phyloP scores from a whole-genome alignment of 2,113 vertebrate species.

The Petromus typicus region DNA sequence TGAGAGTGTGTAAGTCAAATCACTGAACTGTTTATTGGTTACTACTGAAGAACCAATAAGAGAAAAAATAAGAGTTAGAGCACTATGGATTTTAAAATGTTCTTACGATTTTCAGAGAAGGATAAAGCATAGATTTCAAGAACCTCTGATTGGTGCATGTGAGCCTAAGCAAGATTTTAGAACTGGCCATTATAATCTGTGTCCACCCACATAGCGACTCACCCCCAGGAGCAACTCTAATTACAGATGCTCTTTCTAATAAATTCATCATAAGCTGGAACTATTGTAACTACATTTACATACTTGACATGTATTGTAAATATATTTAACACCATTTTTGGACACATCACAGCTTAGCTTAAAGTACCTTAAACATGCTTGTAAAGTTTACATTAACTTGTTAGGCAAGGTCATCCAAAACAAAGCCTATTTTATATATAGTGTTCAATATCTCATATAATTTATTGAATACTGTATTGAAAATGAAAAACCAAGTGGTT shows the following conservation, averaged over 20 bases:
- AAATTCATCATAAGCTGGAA: neutral
- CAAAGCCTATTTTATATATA: constrained; percentile 13
- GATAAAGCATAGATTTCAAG: neutral
- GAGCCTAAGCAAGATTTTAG: neutral
- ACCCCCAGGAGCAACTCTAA: neutral
- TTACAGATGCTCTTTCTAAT: neutral
- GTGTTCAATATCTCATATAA: neutral
- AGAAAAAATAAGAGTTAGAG: neutral
- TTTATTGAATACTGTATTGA: neutral
- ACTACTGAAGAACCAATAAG: neutral
- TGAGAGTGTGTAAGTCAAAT: constrained; percentile 1
- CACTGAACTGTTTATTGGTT: neutral
- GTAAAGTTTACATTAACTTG: neutral
- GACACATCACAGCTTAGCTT: neutral
- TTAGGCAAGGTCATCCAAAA: neutral
- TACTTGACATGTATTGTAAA: neutral
- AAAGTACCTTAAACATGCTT: neutral
- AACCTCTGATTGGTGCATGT: neutral
- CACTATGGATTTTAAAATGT: neutral
- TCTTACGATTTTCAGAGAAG: constrained; percentile 7
- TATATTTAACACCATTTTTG: neutral
- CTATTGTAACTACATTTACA: neutral
- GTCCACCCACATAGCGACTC: neutral
- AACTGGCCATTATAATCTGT: neutral
- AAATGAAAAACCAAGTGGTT: neutral